phyloP scores from a whole-genome alignment of 2,888 invertebrate genomes.

The Rhorus exstirpatorius region DNA sequence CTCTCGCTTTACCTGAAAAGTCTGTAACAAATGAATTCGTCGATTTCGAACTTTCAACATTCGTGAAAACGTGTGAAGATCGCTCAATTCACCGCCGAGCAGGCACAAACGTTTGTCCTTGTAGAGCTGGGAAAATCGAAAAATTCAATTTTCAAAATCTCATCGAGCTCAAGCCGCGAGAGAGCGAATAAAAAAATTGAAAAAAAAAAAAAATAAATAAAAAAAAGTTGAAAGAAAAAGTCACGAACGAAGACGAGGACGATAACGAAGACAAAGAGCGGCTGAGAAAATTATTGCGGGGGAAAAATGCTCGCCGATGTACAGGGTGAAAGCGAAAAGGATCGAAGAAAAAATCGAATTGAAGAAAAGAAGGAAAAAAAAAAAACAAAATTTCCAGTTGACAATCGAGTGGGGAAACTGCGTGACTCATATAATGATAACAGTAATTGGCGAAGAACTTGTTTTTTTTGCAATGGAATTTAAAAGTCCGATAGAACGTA shows the following conservation, averaged over 20 bases:
- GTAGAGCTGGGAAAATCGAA: slow-evolving; percentile 92
- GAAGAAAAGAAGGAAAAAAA: neutral
- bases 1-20: slow-evolving; percentile 90
- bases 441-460: slow-evolving; percentile 42
- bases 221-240: slow-evolving; percentile 2
- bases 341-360: neutral
- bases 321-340: slow-evolving; percentile 6
- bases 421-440: slow-evolving; percentile 56
- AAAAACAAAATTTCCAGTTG: slow-evolving; percentile 24
- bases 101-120: slow-evolving; percentile 90
- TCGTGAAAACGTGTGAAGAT: slow-evolving; percentile 90
- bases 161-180: neutral
- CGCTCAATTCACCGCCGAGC: slow-evolving; percentile 90
- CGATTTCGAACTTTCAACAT: slow-evolving; percentile 90
- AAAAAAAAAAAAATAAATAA: neutral
- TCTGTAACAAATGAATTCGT: slow-evolving; percentile 90
- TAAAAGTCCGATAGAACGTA: neutral
- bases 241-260: no score
- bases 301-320: no score
- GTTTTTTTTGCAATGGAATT: slow-evolving; percentile 31
- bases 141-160: neutral
- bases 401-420: slow-evolving; percentile 54
- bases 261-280: no score
- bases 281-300: no score
- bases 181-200: neutral